Percentiles rank a stretch among this genome's conserved stretches.
These are phyloP conservation scores for Mythimna loreyi DNA, from an alignment of 2,888 invertebrate species.

Conservation along the genomic window DNA sequence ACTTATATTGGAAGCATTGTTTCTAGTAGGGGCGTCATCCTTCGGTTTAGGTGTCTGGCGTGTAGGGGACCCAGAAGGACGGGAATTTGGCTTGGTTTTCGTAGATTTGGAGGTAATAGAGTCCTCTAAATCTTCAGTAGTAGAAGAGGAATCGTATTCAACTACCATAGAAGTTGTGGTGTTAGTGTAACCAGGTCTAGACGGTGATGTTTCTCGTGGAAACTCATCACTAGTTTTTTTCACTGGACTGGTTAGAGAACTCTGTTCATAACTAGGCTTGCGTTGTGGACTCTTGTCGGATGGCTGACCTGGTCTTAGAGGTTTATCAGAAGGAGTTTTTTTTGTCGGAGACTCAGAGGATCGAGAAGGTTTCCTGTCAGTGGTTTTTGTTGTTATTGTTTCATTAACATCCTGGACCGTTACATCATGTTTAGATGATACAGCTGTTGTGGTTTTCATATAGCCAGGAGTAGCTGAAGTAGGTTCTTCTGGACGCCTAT, in stretches of 20 bases:
- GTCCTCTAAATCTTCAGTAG: conserved; percentile 47
- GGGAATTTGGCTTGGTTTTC: conserved; percentile 7
- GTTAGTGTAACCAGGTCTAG: conserved; percentile 53
- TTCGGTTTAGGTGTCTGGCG: not conserved
- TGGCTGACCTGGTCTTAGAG: conserved; percentile 35
- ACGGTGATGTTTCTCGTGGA: conserved; percentile 37
- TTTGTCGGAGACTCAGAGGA: conserved; percentile 46
- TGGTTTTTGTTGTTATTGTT: conserved; percentile 33
- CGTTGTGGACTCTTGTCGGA: conserved; percentile 48
- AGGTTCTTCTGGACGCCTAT: conserved; percentile 24
- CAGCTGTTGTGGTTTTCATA: conserved; percentile 39
- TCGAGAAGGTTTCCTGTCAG: conserved; percentile 37
- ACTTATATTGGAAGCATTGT: conserved; percentile 17
- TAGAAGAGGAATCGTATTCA: conserved; percentile 52
- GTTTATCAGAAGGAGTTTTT: conserved; percentile 42
- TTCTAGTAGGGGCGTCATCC: conserved; percentile 2
- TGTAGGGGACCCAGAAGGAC: conserved; percentile 34
- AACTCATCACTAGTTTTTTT: conserved; percentile 36
- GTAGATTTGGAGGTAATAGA: conserved; percentile 9
- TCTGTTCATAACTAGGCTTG: conserved; percentile 32
- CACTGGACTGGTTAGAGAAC: conserved; percentile 43
- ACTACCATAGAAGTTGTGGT: conserved; percentile 55
- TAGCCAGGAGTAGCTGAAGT: conserved; percentile 32
- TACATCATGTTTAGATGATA: conserved; percentile 40
- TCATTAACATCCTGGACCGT: conserved; percentile 31